phyloP scores from a whole-genome alignment of 2,113 vertebrate genomes.

The Rattus rattus region DNA sequence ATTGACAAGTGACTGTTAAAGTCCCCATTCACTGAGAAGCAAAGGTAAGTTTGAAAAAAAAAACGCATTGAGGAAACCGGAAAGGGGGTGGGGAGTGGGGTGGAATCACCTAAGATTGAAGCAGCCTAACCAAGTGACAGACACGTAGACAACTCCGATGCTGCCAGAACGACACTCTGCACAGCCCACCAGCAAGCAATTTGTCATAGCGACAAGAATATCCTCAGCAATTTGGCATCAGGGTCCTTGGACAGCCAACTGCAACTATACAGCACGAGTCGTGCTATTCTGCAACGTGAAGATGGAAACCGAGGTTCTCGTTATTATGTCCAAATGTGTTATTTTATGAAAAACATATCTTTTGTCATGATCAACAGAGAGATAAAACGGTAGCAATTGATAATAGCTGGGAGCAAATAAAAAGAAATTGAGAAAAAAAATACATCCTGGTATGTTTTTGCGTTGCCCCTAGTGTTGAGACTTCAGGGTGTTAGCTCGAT shows the following conservation, averaged over 20 bases:
- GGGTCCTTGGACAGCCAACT: conserved; percentile 87
- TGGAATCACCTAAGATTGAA: conserved; percentile 85
- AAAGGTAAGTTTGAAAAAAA: conserved; percentile 82
- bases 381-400: conserved; percentile 71
- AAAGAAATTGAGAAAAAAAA: conserved; percentile 64
- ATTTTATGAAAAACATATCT: conserved; percentile 82
- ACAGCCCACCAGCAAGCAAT: conserved; percentile 86
- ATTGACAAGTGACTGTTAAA: conserved; percentile 77
- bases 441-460: conserved; percentile 44
- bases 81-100: conserved; percentile 73
- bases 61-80: conserved; percentile 70
- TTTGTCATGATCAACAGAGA: conserved; percentile 81
- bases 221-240: conserved; percentile 87
- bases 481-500: conserved; percentile 26
- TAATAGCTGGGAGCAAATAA: conserved; percentile 57
- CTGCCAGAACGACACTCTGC: conserved; percentile 87
- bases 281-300: conserved; percentile 78
- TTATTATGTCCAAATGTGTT: conserved; percentile 84
- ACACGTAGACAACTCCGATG: conserved; percentile 87
- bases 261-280: conserved; percentile 81
- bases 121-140: conserved; percentile 88
- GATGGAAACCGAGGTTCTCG: conserved; percentile 81
- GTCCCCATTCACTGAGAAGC: conserved; percentile 82
- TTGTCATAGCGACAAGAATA: conserved; percentile 89
- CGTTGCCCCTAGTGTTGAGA: conserved; percentile 51